Percentiles rank a stretch among this genome's conserved stretches.
These are phyloP conservation scores for Epirrita christyi DNA, from an alignment of 2,888 invertebrate genomes.

Conservation along the genomic window DNA sequence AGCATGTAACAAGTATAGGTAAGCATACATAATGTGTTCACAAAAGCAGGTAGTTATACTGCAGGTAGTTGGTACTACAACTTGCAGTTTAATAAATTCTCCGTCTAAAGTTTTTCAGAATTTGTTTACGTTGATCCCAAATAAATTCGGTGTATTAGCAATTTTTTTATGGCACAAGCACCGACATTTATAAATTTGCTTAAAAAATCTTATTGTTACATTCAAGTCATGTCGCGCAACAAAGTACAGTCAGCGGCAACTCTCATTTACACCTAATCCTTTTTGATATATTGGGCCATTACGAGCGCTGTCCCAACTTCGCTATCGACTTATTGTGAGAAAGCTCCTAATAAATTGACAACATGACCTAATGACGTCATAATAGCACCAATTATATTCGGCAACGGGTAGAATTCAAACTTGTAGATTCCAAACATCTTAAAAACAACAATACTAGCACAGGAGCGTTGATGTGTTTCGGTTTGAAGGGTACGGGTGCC, in stretches of 20 bases:
- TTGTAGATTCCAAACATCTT: background rate
- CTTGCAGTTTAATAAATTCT: too few relatives aligned
- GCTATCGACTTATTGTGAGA: constrained; percentile 70
- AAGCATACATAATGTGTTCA: too few relatives aligned
- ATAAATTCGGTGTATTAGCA: too few relatives aligned
- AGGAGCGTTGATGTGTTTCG: background rate
- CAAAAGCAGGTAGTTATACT: too few relatives aligned
- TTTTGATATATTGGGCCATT: constrained; percentile 81
- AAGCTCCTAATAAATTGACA: constrained; percentile 53
- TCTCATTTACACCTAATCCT: constrained; percentile 80
- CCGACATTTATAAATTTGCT: background rate
- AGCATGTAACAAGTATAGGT: too few relatives aligned
- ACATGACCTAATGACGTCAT: constrained; percentile 36
- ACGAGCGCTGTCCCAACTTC: constrained; percentile 68
- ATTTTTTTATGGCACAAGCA: too few relatives aligned
- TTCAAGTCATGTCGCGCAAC: constrained; percentile 68
- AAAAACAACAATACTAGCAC: background rate
- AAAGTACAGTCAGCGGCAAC: constrained; percentile 67
- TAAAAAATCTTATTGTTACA: constrained; percentile 22
- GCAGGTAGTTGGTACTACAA: too few relatives aligned
- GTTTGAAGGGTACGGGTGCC: too few relatives aligned
- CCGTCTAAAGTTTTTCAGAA: too few relatives aligned
- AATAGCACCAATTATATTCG: constrained; percentile 32
- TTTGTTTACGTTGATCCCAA: too few relatives aligned
- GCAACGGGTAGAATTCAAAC: constrained; percentile 1